Conservation (phyloP, 2,888 invertebrate genomes). For the Phaedon cochleariae region DNA sequence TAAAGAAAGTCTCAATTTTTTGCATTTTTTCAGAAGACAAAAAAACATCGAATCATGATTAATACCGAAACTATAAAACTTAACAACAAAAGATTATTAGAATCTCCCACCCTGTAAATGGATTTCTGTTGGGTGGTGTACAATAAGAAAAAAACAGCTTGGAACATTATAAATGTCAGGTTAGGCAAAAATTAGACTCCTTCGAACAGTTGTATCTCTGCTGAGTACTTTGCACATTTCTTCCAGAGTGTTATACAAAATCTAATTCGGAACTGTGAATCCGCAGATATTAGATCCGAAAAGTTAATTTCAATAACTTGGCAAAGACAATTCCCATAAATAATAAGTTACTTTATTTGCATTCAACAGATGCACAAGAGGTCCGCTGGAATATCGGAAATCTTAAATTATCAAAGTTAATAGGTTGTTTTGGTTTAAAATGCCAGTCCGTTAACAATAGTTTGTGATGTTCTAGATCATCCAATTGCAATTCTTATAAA, state of each 20-base stretch:
- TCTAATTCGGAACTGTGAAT: background rate
- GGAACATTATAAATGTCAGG: constrained; percentile 4
- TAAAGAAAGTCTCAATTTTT: background rate
- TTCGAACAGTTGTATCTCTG: background rate
- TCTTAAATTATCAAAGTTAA: background rate
- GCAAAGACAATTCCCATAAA: background rate
- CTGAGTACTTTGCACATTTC: background rate
- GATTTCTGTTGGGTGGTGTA: no score
- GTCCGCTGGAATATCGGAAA: background rate
- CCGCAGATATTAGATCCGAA: background rate
- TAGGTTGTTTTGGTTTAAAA: background rate
- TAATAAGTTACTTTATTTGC: no score
- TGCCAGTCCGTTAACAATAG: background rate
- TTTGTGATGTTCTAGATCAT: background rate
- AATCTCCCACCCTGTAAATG: no score
- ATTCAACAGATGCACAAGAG: background rate
- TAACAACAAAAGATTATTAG: background rate
- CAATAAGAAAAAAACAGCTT: background rate
- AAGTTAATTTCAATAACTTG: background rate
- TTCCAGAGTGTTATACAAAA: background rate
- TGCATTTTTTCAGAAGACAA: background rate
- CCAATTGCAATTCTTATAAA: background rate
- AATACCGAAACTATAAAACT: background rate
- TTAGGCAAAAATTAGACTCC: background rate
- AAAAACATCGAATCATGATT: background rate